Base-by-base conservation (phyloP, 2,797 vertebrate species). In the Epinephelus awoara region DNA sequence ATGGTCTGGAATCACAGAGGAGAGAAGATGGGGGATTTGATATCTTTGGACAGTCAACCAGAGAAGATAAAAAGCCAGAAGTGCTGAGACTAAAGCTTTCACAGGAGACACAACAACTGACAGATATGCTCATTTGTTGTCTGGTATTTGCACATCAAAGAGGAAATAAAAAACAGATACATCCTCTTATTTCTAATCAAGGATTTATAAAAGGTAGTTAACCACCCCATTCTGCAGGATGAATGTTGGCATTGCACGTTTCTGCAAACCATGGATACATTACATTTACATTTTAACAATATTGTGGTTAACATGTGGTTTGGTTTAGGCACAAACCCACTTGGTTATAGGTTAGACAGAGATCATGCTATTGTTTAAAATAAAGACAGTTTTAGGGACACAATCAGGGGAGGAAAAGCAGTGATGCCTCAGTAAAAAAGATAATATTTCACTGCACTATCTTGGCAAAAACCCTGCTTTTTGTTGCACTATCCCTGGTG, bases 81-180 rank as follows among this genome's bases (percentile, higher is more conserved):
- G 62, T 72, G 27, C 79, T 59, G 21, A 73, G 67, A 77, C 14
- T 68, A 69, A 55, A 72, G 67, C 56, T 38, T 25, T 44, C n/a
- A 78, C 57, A 75, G 72, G 19, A 89, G 89, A 92, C 91, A 87
- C 63, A 93, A 92, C 84, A 90, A 82, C 34, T 12, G 63, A 57
- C 72, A 68, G 66, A 82, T 72, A 79, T 59, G 57, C 80, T 86
- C 74, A 63, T 34, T 91, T 84, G 47, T 38, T 72, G 27, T 78
- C 75, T 69, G 86, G 84, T 79, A 87, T 90, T 86, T 90, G 77
- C 29, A 89, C 79, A 82, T 88, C 84, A 83, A 89, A 86, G 77
- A 79, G 66, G 27, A 85, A 83, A 83, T 50, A 59, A 42, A 38
- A 34, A 23, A 46, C 27, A 21, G 87, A 25, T 47, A 10, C 18